These are phyloP conservation scores for Crax fasciolata DNA, from an alignment of 2,797 vertebrate genomes.

Conservation along the genomic window DNA sequence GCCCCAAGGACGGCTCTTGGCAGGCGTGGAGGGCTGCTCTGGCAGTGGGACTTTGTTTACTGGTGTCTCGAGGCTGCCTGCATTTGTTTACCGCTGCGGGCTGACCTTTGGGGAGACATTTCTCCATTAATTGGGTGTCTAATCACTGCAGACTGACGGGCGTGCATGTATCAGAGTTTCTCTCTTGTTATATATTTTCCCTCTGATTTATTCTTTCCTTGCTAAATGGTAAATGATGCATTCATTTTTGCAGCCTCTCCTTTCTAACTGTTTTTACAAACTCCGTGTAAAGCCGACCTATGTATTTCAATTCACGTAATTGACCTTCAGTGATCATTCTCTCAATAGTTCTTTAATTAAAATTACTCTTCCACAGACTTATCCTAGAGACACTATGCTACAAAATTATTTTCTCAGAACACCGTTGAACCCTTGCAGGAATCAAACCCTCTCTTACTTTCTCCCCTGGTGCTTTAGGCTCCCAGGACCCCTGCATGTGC, in stretches of 20 bases:
- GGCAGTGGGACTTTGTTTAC: neutral
- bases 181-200: neutral
- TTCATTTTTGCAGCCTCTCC: neutral
- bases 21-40: neutral
- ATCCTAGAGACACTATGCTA: neutral
- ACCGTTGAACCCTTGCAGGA: neutral
- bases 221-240: neutral
- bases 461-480: neutral
- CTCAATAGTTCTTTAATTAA: neutral
- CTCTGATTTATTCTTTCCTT: neutral
- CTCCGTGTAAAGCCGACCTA: neutral
- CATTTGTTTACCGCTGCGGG: neutral
- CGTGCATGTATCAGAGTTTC: neutral
- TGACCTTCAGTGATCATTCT: neutral
- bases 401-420: neutral
- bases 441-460: neutral
- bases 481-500: too few relatives aligned
- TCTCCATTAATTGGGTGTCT: constrained; percentile 17
- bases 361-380: neutral
- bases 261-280: neutral
- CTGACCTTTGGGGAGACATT: constrained; percentile 35
- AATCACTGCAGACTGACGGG: neutral
- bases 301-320: neutral
- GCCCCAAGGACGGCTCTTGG: neutral
- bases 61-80: neutral